A percentile compares a stretch with the other conserved stretches of the same genome.
These are phyloP conservation scores for Lytechinus pictus DNA, from an alignment of 35 echinoderm and acorn worm genomes.

Conservation along the genomic window DNA sequence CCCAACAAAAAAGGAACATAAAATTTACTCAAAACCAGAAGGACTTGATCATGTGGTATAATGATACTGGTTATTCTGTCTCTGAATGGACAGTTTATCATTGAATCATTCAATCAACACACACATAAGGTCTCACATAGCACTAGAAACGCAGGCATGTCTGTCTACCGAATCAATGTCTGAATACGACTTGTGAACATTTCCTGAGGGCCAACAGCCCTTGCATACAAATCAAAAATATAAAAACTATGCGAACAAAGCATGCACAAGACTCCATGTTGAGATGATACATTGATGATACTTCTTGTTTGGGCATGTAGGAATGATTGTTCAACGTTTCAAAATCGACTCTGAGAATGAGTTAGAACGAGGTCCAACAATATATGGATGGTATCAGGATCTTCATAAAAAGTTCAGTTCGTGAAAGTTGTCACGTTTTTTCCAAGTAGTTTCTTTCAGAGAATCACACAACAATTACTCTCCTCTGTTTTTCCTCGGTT, in stretches of 20 bases:
- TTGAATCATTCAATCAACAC: neutral
- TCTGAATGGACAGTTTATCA: no score
- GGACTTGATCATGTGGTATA: no score
- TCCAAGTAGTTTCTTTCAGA: conserved; percentile 53
- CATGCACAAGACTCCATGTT: neutral
- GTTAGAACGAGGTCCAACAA: neutral
- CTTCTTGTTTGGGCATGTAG: neutral
- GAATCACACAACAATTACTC: conserved; percentile 82
- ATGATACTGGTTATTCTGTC: no score
- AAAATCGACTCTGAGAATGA: neutral
- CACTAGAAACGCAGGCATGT: neutral
- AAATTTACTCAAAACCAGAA: neutral
- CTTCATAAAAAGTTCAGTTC: neutral
- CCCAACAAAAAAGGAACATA: neutral
- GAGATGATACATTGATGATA: neutral
- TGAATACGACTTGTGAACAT: neutral
- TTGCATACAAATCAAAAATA: neutral
- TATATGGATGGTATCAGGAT: neutral
- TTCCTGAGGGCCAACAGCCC: neutral
- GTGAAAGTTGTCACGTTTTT: neutral
- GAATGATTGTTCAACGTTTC: neutral
- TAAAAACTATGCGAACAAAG: neutral
- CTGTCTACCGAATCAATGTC: neutral
- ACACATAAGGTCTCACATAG: neutral
- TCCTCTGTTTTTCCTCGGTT: conserved; percentile 92